Evolutionary conservation across 2,797 vertebrate genomes (phyloP), one percentile per base, ranked within the genome.

Genomic region (Bufotes viridis): DNA sequence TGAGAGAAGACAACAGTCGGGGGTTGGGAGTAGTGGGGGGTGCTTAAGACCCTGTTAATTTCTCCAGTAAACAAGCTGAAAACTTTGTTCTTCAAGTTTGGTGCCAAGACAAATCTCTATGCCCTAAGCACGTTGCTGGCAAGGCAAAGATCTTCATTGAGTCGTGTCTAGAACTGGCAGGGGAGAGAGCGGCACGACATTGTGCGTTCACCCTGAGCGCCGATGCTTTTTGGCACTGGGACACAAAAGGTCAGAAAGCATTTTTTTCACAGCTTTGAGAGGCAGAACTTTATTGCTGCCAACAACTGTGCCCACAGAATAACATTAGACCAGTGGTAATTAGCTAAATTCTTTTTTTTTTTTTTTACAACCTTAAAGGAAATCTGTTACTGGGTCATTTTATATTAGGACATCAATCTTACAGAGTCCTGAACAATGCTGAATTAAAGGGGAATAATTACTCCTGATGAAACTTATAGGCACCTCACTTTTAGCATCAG

Each of bases 61-160:
- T 70, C 65, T 84, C 55, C 83, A 49, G 81, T 87, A 90, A 92
- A 93, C 84, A 92, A 86, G 7, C 79, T 81, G 85, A 85, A 85
- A 61, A 87, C 81, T 7, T 29, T 76, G 82, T 87, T 15, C 29
- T 81, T 17, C 75, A 22, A 70, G 65, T 49, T 9, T 57, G 7
- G 61, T 84, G 74, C 29, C 88, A 89, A 57, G 20, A 89, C 51
- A 60, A 78, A 26, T 20, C 80, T 76, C 0, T 0, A 69, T 51
- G 90, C 89, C 87, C 49, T 75, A 83, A 53, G 81, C 55, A 85
- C 80, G 88, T 79, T 90, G 84, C 78, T 88, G 90, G 70, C 86
- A 87, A 86, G 20, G 86, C 83, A 81, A 78, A 89, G 58, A 55
- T 9, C 75, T 63, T 79, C 60, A 79, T 26, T 79, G 74, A 79